A percentile compares a stretch with the other conserved stretches of the same genome.
phyloP scores from a whole-genome alignment of 2,797 vertebrate genomes.

The Chrysocyon brachyurus region DNA sequence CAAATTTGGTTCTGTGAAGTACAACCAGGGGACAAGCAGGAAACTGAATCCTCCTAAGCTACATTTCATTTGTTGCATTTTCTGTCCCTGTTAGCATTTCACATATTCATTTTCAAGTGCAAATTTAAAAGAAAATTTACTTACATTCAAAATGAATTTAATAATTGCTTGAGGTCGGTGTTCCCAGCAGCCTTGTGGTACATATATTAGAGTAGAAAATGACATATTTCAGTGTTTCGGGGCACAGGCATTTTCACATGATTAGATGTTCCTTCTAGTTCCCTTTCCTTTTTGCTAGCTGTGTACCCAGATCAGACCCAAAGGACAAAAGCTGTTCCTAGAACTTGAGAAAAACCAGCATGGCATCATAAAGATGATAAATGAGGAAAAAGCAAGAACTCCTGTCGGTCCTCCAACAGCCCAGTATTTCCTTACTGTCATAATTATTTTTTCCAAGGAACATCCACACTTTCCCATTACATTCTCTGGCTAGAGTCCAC shows the following conservation, averaged over 20 bases:
- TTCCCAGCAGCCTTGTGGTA: background rate
- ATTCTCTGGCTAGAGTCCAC: background rate
- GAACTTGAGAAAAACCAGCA: background rate
- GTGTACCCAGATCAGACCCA: background rate
- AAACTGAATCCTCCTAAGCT: background rate
- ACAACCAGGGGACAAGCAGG: constrained; percentile 41
- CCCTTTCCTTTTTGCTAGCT: background rate
- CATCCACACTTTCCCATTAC: background rate
- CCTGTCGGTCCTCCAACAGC: background rate
- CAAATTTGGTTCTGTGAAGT: constrained; percentile 39
- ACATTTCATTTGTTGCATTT: constrained; percentile 38
- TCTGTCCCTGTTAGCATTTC: background rate
- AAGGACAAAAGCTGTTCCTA: background rate
- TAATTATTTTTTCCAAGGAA: background rate
- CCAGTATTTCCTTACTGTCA: background rate
- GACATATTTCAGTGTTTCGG: background rate
- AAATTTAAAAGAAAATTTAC: constrained; percentile 65
- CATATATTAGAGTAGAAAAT: constrained; percentile 9
- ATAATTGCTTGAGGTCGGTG: constrained; percentile 35
- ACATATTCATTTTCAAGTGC: background rate
- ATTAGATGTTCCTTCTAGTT: background rate
- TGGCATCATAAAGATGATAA: background rate
- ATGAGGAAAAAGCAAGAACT: background rate
- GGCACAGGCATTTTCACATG: background rate
- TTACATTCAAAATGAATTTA: constrained; percentile 45